A percentile compares a stretch with the other conserved stretches of the same genome.
Evolutionary conservation across 2,888 invertebrate species (phyloP).

Genomic region (Creontiades dilutus): DNA sequence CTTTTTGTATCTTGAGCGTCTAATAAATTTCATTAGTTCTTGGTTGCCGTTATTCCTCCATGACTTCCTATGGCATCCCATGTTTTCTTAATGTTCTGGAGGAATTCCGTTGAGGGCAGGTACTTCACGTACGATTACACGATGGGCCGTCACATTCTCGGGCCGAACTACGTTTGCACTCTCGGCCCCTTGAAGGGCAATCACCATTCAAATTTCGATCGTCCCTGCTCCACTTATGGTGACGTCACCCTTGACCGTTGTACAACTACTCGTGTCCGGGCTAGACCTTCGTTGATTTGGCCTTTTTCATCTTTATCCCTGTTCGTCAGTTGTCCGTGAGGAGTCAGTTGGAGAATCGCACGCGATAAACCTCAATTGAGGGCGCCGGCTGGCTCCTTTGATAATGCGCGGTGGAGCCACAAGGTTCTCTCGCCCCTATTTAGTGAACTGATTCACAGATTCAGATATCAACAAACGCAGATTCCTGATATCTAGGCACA

Average conservation of each 20-base stretch:
- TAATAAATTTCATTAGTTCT: too few species aligned
- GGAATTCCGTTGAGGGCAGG: too few species aligned
- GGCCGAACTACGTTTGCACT: constrained; percentile 3
- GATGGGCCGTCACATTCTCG: too few species aligned
- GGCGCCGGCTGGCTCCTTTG: constrained; percentile 17
- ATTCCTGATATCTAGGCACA: background rate
- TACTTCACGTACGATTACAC: too few species aligned
- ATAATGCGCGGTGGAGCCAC: background rate
- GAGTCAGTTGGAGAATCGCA: too few species aligned
- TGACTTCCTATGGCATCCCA: too few species aligned
- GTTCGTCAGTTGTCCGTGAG: background rate
- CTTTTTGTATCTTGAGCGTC: too few species aligned
- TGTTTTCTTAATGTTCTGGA: too few species aligned
- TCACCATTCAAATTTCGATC: constrained; percentile 3
- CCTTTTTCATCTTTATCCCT: constrained; percentile 31
- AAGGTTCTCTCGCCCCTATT: background rate
- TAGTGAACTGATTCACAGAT: background rate
- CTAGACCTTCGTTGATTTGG: constrained; percentile 8
- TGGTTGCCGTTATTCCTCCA: too few species aligned
- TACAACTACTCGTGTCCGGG: constrained; percentile 25
- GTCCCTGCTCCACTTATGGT: constrained; percentile 31
- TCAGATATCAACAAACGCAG: background rate
- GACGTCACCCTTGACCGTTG: constrained; percentile 7
- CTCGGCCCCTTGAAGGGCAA: constrained; percentile 15
- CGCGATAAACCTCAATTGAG: constrained; percentile 50